These are phyloP conservation scores for Drosophila baimaii DNA, from an alignment of 1,140 invertebrate genomes.

Conservation along the genomic window DNA sequence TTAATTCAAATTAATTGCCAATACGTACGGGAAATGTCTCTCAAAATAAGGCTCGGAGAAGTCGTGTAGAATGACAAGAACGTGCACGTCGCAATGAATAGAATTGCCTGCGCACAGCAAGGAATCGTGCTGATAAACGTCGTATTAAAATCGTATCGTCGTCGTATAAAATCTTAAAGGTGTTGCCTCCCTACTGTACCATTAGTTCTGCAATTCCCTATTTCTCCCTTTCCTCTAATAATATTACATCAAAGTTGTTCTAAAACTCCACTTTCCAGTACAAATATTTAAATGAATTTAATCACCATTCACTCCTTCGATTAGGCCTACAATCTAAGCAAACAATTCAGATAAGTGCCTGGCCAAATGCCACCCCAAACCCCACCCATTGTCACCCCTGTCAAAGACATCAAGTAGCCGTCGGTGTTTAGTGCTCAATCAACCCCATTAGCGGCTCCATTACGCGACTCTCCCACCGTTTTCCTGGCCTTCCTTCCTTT, in stretches of 20 bases:
- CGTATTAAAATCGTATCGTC: too few relatives aligned
- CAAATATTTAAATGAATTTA: neutral
- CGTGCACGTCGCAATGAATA: too few relatives aligned
- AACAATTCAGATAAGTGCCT: constrained; percentile 9
- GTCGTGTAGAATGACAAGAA: too few relatives aligned
- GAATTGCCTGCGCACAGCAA: too few relatives aligned
- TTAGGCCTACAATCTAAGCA: constrained; percentile 25
- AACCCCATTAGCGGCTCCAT: constrained; percentile 48
- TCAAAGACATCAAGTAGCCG: constrained; percentile 38
- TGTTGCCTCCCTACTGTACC: neutral
- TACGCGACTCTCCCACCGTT: constrained; percentile 17
- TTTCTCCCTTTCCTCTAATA: neutral
- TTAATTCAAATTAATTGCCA: too few relatives aligned
- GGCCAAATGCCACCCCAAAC: constrained; percentile 12
- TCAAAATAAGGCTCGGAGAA: too few relatives aligned
- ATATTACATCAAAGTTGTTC: neutral
- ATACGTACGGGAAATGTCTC: too few relatives aligned
- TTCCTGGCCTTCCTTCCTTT: constrained; percentile 15
- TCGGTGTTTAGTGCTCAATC: constrained; percentile 47
- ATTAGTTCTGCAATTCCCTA: neutral
- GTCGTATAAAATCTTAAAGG: too few relatives aligned
- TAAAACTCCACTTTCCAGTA: neutral
- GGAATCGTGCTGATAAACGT: too few relatives aligned
- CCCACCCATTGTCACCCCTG: neutral
- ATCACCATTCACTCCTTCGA: constrained; percentile 1